These are phyloP conservation scores for Tyria jacobaeae DNA, from an alignment of 2,888 invertebrate genomes.

Conservation along the genomic window DNA sequence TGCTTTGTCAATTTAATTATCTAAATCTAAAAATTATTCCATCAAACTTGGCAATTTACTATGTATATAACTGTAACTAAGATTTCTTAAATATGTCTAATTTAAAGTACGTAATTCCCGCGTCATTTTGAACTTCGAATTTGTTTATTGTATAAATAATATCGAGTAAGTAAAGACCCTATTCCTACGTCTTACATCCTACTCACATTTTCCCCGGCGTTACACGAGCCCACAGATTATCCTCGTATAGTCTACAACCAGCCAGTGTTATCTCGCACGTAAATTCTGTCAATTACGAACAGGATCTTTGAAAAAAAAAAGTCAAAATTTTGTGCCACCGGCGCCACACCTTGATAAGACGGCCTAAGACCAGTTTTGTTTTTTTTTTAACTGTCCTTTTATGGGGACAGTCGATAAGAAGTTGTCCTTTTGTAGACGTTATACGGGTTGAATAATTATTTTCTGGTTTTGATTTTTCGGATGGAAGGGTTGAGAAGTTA, in stretches of 20 bases:
- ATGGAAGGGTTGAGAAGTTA: conserved; percentile 31
- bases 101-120: background rate
- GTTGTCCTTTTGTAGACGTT: conserved; percentile 42
- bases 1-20: background rate
- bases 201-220: conserved; percentile 14
- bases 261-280: conserved; percentile 50
- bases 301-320: conserved; percentile 36
- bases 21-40: background rate
- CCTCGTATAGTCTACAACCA: conserved; percentile 25
- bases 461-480: conserved; percentile 25
- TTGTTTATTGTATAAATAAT: background rate
- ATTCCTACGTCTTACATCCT: background rate
- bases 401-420: conserved; percentile 56
- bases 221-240: conserved; percentile 28
- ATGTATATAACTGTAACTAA: no score
- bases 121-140: background rate
- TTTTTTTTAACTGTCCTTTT: conserved; percentile 52
- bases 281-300: conserved; percentile 61
- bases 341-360: conserved; percentile 56
- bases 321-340: conserved; percentile 56
- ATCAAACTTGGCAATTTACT: no score
- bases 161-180: background rate
- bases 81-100: no score
- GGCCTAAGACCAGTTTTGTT: conserved; percentile 44
- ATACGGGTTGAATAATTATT: conserved; percentile 45